Evolutionary conservation across 2,888 invertebrate genomes (phyloP).

Genomic region (Serrognathus titanus): DNA sequence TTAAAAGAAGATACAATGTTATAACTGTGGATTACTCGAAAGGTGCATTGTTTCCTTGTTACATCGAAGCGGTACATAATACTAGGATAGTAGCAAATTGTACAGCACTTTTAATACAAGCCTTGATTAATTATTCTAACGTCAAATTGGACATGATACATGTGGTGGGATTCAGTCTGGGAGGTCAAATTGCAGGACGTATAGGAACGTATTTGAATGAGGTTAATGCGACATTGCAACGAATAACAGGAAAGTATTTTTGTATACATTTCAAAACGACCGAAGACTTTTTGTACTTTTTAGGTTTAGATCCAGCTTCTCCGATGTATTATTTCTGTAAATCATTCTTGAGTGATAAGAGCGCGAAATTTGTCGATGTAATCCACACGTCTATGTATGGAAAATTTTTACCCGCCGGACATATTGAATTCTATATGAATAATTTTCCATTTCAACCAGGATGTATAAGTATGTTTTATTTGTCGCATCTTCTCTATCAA

Average conservation of each 20-base stretch:
- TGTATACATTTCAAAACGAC: neutral
- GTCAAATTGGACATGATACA: constrained; percentile 53
- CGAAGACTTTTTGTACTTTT: neutral
- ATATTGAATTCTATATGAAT: constrained; percentile 59
- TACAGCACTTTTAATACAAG: constrained; percentile 56
- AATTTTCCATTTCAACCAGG: constrained; percentile 60
- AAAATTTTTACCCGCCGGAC: constrained; percentile 53
- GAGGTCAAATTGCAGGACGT: constrained; percentile 59
- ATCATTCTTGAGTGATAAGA: constrained; percentile 51
- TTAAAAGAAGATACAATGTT: constrained; percentile 57
- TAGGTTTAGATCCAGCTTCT: constrained; percentile 65
- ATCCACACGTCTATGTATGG: constrained; percentile 61
- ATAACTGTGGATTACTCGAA: constrained; percentile 62
- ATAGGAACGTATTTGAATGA: constrained; percentile 50
- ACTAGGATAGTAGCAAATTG: constrained; percentile 60
- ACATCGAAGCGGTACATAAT: constrained; percentile 57
- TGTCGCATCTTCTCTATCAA: neutral
- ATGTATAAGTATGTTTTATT: constrained; percentile 43
- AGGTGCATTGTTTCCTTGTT: constrained; percentile 59
- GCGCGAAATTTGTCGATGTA: constrained; percentile 62
- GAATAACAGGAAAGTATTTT: constrained; percentile 56
- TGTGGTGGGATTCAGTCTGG: constrained; percentile 63
- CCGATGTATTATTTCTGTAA: constrained; percentile 58
- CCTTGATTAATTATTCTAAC: constrained; percentile 47
- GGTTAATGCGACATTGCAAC: constrained; percentile 45